Conservation (phyloP, 2,888 invertebrate genomes). For the Andrena marginata region DNA sequence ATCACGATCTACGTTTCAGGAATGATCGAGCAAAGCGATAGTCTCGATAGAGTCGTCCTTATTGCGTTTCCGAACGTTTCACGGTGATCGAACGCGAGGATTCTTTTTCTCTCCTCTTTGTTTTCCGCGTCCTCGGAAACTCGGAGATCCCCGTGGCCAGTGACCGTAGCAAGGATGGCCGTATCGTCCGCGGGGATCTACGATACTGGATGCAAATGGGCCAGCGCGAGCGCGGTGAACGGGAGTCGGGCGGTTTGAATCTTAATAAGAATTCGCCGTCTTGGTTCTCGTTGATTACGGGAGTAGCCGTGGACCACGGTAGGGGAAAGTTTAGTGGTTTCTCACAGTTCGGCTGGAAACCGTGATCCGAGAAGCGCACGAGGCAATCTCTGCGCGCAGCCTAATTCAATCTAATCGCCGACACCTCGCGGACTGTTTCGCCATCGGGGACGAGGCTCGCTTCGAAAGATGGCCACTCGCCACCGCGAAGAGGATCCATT, state of each 20-base stretch:
- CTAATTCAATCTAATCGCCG: slow-evolving; percentile 73
- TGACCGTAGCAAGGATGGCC: slow-evolving; percentile 24
- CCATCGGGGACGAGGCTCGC: slow-evolving; percentile 44
- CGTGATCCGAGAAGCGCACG: slow-evolving; percentile 61
- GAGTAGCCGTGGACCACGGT: slow-evolving; percentile 46
- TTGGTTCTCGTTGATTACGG: slow-evolving; percentile 62
- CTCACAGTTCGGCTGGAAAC: slow-evolving; percentile 71
- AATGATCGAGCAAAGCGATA: not conserved
- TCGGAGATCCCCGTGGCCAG: not conserved
- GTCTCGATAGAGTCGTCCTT: not conserved
- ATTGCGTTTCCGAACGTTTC: slow-evolving; percentile 9
- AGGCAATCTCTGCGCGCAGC: slow-evolving; percentile 59
- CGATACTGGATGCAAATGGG: slow-evolving; percentile 57
- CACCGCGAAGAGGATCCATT: slow-evolving; percentile 46
- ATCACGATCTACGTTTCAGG: not conserved
- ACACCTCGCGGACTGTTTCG: slow-evolving; percentile 64
- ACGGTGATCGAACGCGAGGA: slow-evolving; percentile 14
- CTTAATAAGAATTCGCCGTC: slow-evolving; percentile 63
- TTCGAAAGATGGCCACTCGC: slow-evolving; percentile 60
- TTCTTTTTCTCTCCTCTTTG: slow-evolving; percentile 17
- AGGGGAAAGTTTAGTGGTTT: slow-evolving; percentile 75
- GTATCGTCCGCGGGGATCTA: slow-evolving; percentile 41
- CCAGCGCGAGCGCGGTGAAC: slow-evolving; percentile 10
- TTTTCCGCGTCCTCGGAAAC: slow-evolving; percentile 37
- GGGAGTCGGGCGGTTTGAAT: slow-evolving; percentile 47